Evolutionary conservation across 2,113 vertebrate genomes (phyloP), one percentile per base, ranked within the genome.

Genomic region (Ophthalmolycus amberensis): DNA sequence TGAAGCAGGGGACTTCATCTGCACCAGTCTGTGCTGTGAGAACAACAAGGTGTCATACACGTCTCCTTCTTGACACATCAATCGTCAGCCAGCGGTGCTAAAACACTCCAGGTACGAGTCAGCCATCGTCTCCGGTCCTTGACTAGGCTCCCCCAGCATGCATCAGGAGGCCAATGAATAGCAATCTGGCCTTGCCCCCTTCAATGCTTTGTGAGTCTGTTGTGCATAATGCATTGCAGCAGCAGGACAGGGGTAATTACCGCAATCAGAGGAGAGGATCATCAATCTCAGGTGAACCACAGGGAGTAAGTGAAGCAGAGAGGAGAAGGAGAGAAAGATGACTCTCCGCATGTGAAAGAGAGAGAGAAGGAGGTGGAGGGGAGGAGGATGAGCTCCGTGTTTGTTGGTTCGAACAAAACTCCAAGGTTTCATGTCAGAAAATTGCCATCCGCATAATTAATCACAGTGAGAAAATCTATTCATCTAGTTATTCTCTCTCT

Each of bases 281-380:
- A 95, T 96, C 95, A 94, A 95, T 97, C 95, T 95, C 94, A 93
- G 89, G 93, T 96, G 93, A 96, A 93, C 96, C 89, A 79, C 77
- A 25, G 93, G 94, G 93, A 95, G 95, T 92, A 94, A 95, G 96
- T 94, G 95, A 96, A 86, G 84, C 86, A 84, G 76, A 69, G 75
- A 84, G 70, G 75, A 85, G 70, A 32, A 72, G 76, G 54, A 52
- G 79, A 77, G 82, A 80, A n/a, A 64, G 77, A 82, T 71, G 75
- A 71, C 67, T 46, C 70, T 70, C 67, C 77, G 76, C 27, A 32
- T 67, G 77, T 79, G 59, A 38, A 22, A 52, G 44, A 44, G 48
- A 69, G 78, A 78, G 15, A 27, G 48, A 56, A 42, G 56, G 80
- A 69, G 77, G 54, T 8, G 32, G 50, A 25, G 46, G 20, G n/a